These are phyloP conservation scores for Mionectes olivaceus DNA, from an alignment of 2,797 vertebrate species.

Conservation along the genomic window DNA sequence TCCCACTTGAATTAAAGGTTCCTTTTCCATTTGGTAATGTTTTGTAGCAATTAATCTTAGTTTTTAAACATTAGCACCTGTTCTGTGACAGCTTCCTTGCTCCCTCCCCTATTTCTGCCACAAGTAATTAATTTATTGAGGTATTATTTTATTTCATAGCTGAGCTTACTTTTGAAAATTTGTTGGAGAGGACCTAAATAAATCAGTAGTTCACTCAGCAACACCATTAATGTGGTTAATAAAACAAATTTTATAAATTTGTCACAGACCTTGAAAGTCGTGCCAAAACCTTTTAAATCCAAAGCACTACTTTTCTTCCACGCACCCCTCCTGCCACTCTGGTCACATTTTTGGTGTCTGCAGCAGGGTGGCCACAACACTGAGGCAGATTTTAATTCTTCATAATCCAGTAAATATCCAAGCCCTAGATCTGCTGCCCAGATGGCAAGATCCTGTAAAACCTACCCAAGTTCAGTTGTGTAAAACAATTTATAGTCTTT, in stretches of 20 bases:
- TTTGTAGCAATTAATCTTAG: constrained; percentile 15
- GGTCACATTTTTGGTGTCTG: neutral
- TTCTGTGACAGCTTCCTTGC: neutral
- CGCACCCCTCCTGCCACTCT: neutral
- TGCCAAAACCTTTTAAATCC: constrained; percentile 19
- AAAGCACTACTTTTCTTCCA: neutral
- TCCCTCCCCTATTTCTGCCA: neutral
- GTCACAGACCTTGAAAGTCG: neutral
- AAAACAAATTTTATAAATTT: constrained; percentile 51
- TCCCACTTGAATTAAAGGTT: neutral
- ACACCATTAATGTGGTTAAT: constrained; percentile 17
- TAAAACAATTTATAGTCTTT: neutral
- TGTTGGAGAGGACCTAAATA: constrained; percentile 29
- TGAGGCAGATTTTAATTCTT: neutral
- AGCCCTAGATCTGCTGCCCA: neutral
- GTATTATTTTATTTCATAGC: constrained; percentile 45
- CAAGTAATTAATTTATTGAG: constrained; percentile 35
- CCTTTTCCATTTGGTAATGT: constrained; percentile 23
- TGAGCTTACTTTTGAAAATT: constrained; percentile 16
- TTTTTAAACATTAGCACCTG: constrained; percentile 41
- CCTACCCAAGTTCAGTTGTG: neutral
- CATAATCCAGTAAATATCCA: neutral
- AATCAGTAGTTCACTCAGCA: constrained; percentile 40
- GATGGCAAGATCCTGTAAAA: constrained; percentile 13
- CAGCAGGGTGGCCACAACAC: neutral